Evolutionary conservation across 37 sponge, comb jelly and placozoan genomes (phyloP).

Genomic region (Dysidea cf. avara): DNA sequence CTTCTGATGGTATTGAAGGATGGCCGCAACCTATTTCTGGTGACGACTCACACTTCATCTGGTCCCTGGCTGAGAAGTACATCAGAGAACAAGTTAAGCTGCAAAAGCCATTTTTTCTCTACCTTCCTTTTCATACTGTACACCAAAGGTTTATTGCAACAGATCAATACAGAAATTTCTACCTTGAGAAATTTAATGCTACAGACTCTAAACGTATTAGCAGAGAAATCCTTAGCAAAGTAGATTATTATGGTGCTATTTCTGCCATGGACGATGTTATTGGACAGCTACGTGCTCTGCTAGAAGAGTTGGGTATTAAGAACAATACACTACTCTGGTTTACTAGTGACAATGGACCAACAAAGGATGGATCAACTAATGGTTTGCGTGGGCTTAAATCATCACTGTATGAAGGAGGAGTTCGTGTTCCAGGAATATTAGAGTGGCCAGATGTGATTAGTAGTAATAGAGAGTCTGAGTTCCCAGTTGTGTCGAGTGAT

Average conservation of each 20-base stretch:
- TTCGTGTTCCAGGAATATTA: conserved; percentile 52
- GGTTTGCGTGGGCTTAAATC: conserved; percentile 48
- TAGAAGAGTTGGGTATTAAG: no score
- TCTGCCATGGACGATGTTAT: conserved; percentile 62
- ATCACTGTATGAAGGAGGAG: no score
- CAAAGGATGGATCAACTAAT: conserved; percentile 41
- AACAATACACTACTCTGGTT: no score
- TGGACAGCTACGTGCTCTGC: no score
- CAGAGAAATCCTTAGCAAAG: conserved; percentile 62
- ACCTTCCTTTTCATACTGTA: no score
- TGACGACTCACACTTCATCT: conserved; percentile 58
- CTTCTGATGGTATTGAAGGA: no score
- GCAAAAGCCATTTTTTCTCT: conserved; percentile 58
- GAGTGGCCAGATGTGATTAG: conserved; percentile 61
- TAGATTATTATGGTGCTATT: conserved; percentile 69
- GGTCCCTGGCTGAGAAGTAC: conserved; percentile 21
- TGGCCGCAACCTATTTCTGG: conserved; percentile 29
- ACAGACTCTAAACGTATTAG: conserved; percentile 10
- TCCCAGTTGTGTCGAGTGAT: conserved; percentile 55
- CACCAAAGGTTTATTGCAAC: conserved; percentile 55
- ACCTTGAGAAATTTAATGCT: conserved; percentile 5
- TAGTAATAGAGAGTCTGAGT: conserved; percentile 14
- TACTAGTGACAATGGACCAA: no score
- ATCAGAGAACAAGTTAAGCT: no score
- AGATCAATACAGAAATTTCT: conserved; percentile 24